Conservation (phyloP, 1,140 invertebrate species). For the Eufriesea mexicana region DNA sequence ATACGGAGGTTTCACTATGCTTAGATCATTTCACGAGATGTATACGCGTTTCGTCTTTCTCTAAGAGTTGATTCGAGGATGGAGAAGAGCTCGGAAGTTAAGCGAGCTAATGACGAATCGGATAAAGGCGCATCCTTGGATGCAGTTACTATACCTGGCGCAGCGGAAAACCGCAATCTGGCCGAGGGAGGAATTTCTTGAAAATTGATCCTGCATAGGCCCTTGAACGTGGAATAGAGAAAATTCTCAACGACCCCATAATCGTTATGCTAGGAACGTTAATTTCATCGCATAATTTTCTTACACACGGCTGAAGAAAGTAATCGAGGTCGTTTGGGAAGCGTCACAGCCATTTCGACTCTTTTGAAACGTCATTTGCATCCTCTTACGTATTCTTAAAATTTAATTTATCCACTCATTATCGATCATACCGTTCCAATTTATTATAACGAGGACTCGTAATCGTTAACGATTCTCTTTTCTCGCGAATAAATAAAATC, state of each 20-base stretch:
- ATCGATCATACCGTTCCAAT: not conserved
- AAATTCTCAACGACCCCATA: constrained; percentile 59
- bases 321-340: constrained; percentile 10
- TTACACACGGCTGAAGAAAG: not conserved
- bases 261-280: constrained; percentile 59
- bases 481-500: too few species aligned
- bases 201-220: constrained; percentile 55
- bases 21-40: too few species aligned
- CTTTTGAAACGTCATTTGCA: not conserved
- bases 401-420: not conserved
- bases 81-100: not conserved
- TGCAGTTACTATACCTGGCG: constrained; percentile 44
- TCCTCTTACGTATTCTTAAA: not conserved
- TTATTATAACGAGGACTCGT: too few species aligned
- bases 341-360: not conserved
- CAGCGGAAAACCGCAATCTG: constrained; percentile 60
- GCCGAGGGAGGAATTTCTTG: constrained; percentile 55
- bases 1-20: too few species aligned
- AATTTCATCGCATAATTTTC: constrained; percentile 28
- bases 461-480: too few species aligned
- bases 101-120: constrained; percentile 9
- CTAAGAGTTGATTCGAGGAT: constrained; percentile 21
- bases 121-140: constrained; percentile 66
- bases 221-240: constrained; percentile 63
- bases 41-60: too few species aligned